Evolutionary conservation across 1,140 invertebrate genomes (phyloP).

Genomic region (Magallana ariakensis): DNA sequence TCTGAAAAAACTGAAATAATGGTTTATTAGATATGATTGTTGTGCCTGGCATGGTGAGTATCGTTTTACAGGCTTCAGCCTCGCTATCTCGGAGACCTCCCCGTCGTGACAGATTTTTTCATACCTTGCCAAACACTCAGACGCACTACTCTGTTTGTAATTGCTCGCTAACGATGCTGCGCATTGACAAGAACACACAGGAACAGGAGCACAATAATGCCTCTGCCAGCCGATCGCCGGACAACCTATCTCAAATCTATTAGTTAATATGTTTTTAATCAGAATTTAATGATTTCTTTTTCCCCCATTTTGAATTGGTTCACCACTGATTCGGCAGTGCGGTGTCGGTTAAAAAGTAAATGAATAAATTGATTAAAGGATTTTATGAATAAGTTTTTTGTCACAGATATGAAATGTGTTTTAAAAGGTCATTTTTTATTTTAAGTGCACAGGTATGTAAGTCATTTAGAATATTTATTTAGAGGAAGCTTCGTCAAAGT

Average conservation of each 20-base stretch:
- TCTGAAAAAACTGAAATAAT: neutral
- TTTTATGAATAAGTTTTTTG: constrained; percentile 4
- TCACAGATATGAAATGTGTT: neutral
- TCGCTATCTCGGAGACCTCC: neutral
- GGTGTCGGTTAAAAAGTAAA: neutral
- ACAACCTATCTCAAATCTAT: neutral
- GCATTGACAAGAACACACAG: neutral
- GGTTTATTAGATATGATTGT: no score
- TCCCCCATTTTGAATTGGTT: neutral
- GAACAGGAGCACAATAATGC: neutral
- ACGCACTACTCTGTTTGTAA: neutral
- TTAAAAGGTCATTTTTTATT: no score
- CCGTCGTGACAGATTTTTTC: neutral
- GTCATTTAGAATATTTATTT: no score
- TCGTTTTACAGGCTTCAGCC: no score
- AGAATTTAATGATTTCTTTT: constrained; percentile 4
- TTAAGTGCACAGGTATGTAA: no score
- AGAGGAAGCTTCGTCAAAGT: no score
- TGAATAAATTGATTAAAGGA: neutral
- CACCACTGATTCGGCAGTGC: no score
- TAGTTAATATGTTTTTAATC: neutral
- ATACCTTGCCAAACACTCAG: neutral
- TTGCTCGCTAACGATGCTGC: neutral
- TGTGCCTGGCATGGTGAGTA: no score
- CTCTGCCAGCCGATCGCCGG: neutral